Evolutionary conservation across 2,797 vertebrate genomes (phyloP).

Genomic region (Melanotaenia boesemani): DNA sequence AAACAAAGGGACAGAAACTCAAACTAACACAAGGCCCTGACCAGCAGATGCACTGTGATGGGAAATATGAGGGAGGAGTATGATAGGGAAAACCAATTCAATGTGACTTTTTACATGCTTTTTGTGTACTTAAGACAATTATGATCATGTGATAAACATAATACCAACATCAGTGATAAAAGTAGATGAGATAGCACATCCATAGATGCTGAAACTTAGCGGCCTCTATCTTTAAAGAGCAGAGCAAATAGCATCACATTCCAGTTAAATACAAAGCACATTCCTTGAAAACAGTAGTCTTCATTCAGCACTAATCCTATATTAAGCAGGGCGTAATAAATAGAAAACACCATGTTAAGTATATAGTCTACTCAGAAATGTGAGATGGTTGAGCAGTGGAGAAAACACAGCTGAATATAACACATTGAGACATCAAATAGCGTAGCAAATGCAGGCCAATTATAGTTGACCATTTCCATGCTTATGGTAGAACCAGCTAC

Average conservation of each 20-base stretch:
- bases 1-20: constrained; percentile 66
- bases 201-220: background rate
- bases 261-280: constrained; percentile 73
- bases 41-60: constrained; percentile 88
- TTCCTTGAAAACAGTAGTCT: constrained; percentile 53
- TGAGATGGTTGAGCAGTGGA: constrained; percentile 60
- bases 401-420: constrained; percentile 64
- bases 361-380: constrained; percentile 62
- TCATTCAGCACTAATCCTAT: constrained; percentile 69
- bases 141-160: constrained; percentile 1
- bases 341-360: constrained; percentile 50
- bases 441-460: constrained; percentile 68
- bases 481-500: constrained; percentile 74
- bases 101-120: constrained; percentile 25
- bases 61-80: constrained; percentile 59
- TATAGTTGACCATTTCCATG: constrained; percentile 61
- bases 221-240: constrained; percentile 35
- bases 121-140: constrained; percentile 20
- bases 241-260: constrained; percentile 69
- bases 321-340: constrained; percentile 64
- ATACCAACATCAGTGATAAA: constrained; percentile 4
- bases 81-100: constrained; percentile 29
- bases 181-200: constrained; percentile 2
- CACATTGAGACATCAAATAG: constrained; percentile 62
- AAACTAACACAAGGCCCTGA: constrained; percentile 83